A percentile compares a stretch with the other conserved stretches of the same genome.
These are phyloP conservation scores for Tachina fera DNA, from an alignment of 2,888 invertebrate genomes.

Conservation along the genomic window DNA sequence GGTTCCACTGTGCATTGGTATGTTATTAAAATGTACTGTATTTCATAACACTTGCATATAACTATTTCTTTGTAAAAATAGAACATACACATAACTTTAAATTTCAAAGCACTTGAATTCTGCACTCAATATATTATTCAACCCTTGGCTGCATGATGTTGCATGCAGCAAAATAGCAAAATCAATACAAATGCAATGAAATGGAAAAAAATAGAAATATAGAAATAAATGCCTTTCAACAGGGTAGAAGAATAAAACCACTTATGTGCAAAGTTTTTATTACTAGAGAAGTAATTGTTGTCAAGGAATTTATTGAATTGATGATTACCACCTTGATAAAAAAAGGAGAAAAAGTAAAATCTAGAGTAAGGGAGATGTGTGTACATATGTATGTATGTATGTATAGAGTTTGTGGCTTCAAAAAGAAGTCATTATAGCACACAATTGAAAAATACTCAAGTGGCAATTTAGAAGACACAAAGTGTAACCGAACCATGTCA, in stretches of 20 bases:
- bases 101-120: background rate
- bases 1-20: background rate
- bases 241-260: background rate
- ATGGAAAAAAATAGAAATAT: background rate
- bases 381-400: no score
- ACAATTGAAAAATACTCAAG: slow-evolving; percentile 5
- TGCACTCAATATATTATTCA: slow-evolving; percentile 9
- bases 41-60: background rate
- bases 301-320: slow-evolving; percentile 49
- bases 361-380: no score
- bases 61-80: background rate
- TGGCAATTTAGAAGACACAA: background rate
- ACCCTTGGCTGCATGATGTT: background rate
- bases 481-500: background rate
- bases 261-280: slow-evolving; percentile 22
- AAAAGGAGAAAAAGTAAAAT: background rate
- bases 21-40: background rate
- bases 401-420: background rate
- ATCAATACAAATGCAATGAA: background rate
- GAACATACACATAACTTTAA: background rate
- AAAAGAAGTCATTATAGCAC: background rate
- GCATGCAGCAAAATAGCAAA: background rate
- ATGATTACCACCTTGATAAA: slow-evolving; percentile 49
- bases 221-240: background rate
- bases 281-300: slow-evolving; percentile 45